These are phyloP conservation scores for Himantopus leucocephalus DNA, from an alignment of 2,113 vertebrate genomes.

Conservation along the genomic window DNA sequence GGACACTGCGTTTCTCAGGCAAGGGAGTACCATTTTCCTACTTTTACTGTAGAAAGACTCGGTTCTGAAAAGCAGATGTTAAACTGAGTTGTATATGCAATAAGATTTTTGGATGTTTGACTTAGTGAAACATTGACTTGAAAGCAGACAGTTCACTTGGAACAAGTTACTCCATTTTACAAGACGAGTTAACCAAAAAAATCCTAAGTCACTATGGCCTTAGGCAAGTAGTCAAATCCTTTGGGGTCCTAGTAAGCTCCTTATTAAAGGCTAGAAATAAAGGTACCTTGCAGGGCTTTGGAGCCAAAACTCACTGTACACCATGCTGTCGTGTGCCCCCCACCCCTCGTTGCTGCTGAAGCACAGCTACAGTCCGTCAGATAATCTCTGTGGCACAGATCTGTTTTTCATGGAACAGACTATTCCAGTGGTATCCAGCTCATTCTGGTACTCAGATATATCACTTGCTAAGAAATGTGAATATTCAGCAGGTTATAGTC, in stretches of 20 bases:
- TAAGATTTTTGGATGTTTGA: background rate
- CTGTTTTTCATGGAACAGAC: background rate
- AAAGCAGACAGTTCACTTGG: background rate
- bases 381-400: background rate
- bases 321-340: rapidly evolving
- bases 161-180: background rate
- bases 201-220: background rate
- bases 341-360: background rate
- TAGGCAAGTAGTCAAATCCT: background rate
- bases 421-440: background rate
- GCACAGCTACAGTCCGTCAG: background rate
- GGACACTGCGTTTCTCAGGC: background rate
- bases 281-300: background rate
- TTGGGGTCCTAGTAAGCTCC: background rate
- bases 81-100: background rate
- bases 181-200: background rate
- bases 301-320: background rate
- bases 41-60: background rate
- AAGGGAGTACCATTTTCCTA: background rate
- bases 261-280: background rate
- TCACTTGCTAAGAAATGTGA: background rate
- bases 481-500: background rate
- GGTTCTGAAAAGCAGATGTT: background rate
- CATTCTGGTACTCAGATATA: background rate
- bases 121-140: background rate